Base-by-base conservation (phyloP, 2,113 vertebrate species). In the Bufo gargarizans region DNA sequence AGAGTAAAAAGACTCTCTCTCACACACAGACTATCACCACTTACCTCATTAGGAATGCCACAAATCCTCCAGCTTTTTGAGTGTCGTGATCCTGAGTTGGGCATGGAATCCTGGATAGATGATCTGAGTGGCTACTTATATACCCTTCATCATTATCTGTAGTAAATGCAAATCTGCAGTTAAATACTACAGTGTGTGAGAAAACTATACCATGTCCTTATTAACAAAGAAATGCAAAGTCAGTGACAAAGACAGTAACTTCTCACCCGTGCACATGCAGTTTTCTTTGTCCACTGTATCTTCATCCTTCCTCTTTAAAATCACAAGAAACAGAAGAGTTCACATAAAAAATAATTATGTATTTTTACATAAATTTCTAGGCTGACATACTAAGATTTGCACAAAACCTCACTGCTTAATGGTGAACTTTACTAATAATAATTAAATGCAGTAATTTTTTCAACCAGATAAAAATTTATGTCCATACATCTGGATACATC, bases 1-100 rank as follows among this genome's bases (percentile, higher is more conserved):
- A 58, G 11, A 4, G 16, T 63, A 19, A 6, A 63, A 63, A 19
- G 61, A 17, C 4, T 7, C 19, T 33, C 1, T 6, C 61, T 19
- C 58, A 63, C 4, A 67, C 63, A 10, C 67, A 71, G 12, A 71
- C 22, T 71, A 4, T 47, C 16, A n/a, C 47, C 65, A n/a, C 1
- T 56, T 82, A 88, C 86, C 79, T 88, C 58, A n/a, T 33, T 63
- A 88, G n/a, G 45, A 76, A 82, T 7, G 16, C 13, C n/a, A 74
- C 11, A 65, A 88, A 33, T 16, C 86, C 86, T 20, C 59, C 55
- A 63, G 69, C 33, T 8, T 33, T 76, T 2, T 63, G 10, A 22
- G 47, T 17, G 33, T 58, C 50, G 14, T 4, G 67, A 59, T 14
- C 56, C 45, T 19, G 2, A 74, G 65, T 20, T 72, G 17, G 33